Percentiles rank a stretch among this genome's conserved stretches.
Conservation (phyloP, 2,888 invertebrate genomes). For the Meghimatium bilineatum region DNA sequence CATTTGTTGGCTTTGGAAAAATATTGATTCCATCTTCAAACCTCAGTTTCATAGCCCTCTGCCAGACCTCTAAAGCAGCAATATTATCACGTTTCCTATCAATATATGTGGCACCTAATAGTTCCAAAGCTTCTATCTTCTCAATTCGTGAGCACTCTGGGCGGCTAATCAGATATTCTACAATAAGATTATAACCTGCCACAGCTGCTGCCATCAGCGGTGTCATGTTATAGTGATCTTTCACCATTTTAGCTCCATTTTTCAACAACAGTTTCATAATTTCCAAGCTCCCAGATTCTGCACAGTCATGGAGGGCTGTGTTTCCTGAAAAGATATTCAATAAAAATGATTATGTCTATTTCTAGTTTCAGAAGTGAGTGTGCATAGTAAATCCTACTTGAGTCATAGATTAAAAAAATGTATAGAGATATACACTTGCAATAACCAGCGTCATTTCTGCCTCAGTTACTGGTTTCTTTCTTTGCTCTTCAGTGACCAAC, state of each 20-base stretch:
- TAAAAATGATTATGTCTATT: conserved; percentile 67
- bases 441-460: no score
- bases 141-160: conserved; percentile 81
- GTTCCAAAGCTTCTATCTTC: conserved; percentile 91
- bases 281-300: conserved; percentile 94
- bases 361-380: not conserved
- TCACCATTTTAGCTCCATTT: conserved; percentile 93
- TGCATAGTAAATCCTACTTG: not conserved
- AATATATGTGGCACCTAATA: conserved; percentile 96
- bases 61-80: conserved; percentile 89
- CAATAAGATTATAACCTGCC: conserved; percentile 93
- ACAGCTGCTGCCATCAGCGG: conserved; percentile 93
- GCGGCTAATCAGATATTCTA: conserved; percentile 87
- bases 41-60: conserved; percentile 84
- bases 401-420: no score
- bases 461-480: no score
- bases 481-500: no score
- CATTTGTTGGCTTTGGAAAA: conserved; percentile 83
- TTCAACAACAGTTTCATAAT: conserved; percentile 92
- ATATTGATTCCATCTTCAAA: conserved; percentile 75
- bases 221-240: conserved; percentile 96
- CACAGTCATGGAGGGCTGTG: conserved; percentile 98
- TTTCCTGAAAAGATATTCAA: conserved; percentile 80
- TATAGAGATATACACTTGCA: no score
- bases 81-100: conserved; percentile 96